Conservation (phyloP, 1,140 invertebrate genomes). For the Papilio xuthus region DNA sequence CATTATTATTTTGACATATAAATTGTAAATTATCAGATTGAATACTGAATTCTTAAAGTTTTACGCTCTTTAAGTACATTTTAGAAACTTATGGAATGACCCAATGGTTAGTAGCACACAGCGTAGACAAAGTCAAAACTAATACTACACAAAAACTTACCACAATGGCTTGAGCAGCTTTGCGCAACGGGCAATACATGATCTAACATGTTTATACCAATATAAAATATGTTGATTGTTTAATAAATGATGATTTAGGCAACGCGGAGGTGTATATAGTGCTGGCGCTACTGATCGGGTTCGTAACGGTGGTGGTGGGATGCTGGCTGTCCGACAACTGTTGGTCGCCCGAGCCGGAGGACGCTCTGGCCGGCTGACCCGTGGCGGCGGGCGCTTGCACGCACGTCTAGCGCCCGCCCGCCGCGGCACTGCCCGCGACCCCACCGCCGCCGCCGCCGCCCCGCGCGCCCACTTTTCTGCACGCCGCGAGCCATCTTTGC, state of each 20-base stretch:
- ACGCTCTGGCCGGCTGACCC: constrained; percentile 85
- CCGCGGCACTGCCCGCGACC: constrained; percentile 71
- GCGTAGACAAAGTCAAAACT: no score
- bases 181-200: no score
- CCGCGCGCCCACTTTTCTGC: constrained; percentile 61
- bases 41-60: no score
- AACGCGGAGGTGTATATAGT: constrained; percentile 89
- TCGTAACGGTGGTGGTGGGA: constrained; percentile 87
- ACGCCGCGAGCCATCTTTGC: constrained; percentile 68
- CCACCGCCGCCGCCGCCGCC: constrained; percentile 58
- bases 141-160: no score
- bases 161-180: no score
- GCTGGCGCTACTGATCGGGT: constrained; percentile 85
- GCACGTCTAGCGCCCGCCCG: constrained; percentile 80
- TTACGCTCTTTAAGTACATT: no score
- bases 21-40: no score
- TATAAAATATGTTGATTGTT: background rate
- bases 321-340: constrained; percentile 89
- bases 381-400: constrained; percentile 81
- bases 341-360: constrained; percentile 88
- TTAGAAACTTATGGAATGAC: no score
- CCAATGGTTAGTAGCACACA: no score
- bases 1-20: no score
- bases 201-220: background rate
- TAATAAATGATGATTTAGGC: constrained; percentile 69